Conservation (phyloP, 2,888 invertebrate species). For the Leucoma salicis region DNA sequence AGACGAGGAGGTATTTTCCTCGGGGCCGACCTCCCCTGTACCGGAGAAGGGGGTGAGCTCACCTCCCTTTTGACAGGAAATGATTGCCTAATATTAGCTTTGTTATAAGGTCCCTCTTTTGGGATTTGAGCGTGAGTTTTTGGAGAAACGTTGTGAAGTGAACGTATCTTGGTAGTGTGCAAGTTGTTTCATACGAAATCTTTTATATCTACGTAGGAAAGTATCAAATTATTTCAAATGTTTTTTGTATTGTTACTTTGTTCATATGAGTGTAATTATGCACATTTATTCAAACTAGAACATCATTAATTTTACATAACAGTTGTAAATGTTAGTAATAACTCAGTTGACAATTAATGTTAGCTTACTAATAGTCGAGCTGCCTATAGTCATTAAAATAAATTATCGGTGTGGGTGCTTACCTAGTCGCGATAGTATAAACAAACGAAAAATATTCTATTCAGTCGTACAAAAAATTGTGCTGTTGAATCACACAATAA, state of each 20-base stretch:
- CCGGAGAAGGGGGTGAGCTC: slow-evolving; percentile 47
- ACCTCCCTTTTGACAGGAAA: slow-evolving; percentile 80
- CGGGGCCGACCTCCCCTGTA: slow-evolving; percentile 45
- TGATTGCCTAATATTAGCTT: slow-evolving; percentile 82
- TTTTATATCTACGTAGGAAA: too few relatives aligned
- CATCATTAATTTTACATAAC: slow-evolving; percentile 2
- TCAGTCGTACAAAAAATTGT: slow-evolving; percentile 31
- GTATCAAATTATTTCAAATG: background rate
- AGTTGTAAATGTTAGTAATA: slow-evolving; percentile 29
- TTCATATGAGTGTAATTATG: background rate
- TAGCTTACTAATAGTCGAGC: slow-evolving; percentile 28
- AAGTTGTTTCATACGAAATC: too few relatives aligned
- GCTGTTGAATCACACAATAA: slow-evolving; percentile 44
- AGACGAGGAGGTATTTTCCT: slow-evolving; percentile 70
- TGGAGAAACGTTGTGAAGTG: slow-evolving; percentile 40
- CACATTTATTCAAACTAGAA: background rate
- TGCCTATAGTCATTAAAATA: slow-evolving; percentile 29
- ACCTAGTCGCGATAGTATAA: slow-evolving; percentile 30
- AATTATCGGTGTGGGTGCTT: slow-evolving; percentile 30
- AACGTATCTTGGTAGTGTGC: slow-evolving; percentile 40
- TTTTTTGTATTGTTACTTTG: background rate
- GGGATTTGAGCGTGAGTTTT: slow-evolving; percentile 61
- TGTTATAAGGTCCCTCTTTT: slow-evolving; percentile 77
- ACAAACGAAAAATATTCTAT: slow-evolving; percentile 31
- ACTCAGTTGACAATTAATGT: slow-evolving; percentile 34